Base-by-base conservation (phyloP, 2,797 vertebrate genomes). In the Tadarida brasiliensis region DNA sequence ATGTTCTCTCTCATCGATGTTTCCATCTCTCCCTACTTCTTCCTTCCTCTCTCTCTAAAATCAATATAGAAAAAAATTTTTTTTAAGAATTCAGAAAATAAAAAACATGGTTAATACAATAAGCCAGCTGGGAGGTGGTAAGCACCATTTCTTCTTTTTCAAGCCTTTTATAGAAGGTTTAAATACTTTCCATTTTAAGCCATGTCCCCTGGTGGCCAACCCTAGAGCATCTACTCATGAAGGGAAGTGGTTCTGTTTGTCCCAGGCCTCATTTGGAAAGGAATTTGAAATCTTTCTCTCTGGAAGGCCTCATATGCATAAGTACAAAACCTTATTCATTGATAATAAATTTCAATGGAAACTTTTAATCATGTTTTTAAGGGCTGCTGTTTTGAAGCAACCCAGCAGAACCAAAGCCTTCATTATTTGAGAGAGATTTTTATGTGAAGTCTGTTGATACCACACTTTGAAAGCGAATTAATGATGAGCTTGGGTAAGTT, bases 281-380 rank as follows among this genome's bases (percentile, higher is more conserved):
- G 93, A 91, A 90, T 91, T 94, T 82, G 73, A 97, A 61, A 87
- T 77, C 70, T 73, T 80, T 96, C 74, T 93, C 57, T 84, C 61
- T 11, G 92, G 94, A 96, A 95, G 91, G 90, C 65, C 95, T 96
- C 93, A 96, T 96, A 94, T 94, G 76, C 96, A 96, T 95, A 95
- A 85, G 77, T 16, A 97, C 95, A 97, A 96, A 96, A 93, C 87
- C 85, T 83, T 93, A 96, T 96, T 97, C 95, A 96, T 88, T 73
- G 91, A 94, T 93, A 95, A 87, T 91, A 85, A 90, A 84, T 61
- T 93, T 90, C 88, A 97, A 14, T 95, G 90, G 93, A 95, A 89
- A 96, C 65, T 95, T 87, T 96, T 77, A 94, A 94, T 95, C 93
- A 5, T 93, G 76, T 90, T 96, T 94, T 90, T 90, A 96, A 96